Base-by-base conservation (phyloP, 2,888 invertebrate genomes). In the Lasiommata megera region DNA sequence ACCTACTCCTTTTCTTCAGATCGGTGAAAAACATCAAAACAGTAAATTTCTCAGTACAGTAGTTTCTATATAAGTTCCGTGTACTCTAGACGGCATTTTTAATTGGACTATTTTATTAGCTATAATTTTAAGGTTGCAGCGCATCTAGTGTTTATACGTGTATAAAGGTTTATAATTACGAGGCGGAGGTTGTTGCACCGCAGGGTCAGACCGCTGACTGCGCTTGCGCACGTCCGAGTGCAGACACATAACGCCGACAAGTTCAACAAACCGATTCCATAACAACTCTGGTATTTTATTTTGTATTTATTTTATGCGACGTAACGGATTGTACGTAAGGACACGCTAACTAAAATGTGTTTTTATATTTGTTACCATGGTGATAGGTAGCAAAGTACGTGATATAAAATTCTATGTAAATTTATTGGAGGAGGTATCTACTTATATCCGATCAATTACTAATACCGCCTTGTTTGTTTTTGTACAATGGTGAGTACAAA, bases 131-230 rank as follows among this genome's bases (percentile, higher is more conserved):
- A 50, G 36, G 37, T 50, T 50, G 18, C 36, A 23, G 37, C 29
- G 38, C 31, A 31, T 51, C 34, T 51, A 37, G 38, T 44, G 48
- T 37, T 44, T 46, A 46, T 37, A 31, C 14, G 37, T 38, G 38
- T 58, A 82, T 85, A 81, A 85, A 87, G 82, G 80, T 80, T 84
- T 81, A 84, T 89, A 88, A 88, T 88, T 87, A 86, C 84, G 83
- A 83, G 84, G 83, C 83, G 79, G 82, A 88, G 89, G 88, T 88
- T 88, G 86, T 85, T 88, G 88, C 88, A 85, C 88, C 63, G 65
- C 70, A 65, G 64, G 58, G 66, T 61, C 64, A 69, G 67, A 73
- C 23, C 69, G 71, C 65, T 56, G 68, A 67, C 58, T 72, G 64
- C 73, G 72, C 76, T 68, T 72, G 74, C 73, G 67, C 79, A 68